phyloP scores from a whole-genome alignment of 2,113 vertebrate genomes.

The Vimba vimba region DNA sequence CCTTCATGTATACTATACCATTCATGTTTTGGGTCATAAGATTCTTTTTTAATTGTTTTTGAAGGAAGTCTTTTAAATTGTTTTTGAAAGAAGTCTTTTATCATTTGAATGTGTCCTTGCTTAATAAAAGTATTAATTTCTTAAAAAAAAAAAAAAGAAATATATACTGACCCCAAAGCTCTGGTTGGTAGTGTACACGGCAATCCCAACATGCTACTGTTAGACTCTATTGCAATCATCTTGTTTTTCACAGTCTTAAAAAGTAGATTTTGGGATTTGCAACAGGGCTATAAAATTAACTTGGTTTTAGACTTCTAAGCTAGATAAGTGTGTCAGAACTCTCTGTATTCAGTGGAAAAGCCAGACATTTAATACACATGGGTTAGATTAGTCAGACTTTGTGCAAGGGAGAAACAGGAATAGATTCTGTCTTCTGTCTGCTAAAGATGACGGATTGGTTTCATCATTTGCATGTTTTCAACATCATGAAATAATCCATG shows the following conservation, averaged over 20 bases:
- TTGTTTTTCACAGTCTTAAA: neutral
- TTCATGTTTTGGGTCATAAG: too few species aligned
- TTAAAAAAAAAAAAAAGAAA: too few species aligned
- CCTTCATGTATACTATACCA: too few species aligned
- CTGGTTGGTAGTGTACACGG: too few species aligned
- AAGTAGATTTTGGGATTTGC: neutral
- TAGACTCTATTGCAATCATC: neutral
- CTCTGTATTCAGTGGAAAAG: neutral
- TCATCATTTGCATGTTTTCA: conserved; percentile 43
- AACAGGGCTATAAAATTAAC: neutral
- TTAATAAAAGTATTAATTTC: neutral
- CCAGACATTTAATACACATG: conserved; percentile 23
- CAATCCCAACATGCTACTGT: too few species aligned
- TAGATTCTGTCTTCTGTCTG: conserved; percentile 6
- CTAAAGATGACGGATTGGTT: conserved; percentile 46
- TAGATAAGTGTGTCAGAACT: conserved; percentile 8
- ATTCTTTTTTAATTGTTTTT: too few species aligned
- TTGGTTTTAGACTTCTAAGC: neutral
- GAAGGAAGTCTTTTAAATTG: too few species aligned
- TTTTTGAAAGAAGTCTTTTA: too few species aligned
- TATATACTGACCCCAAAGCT: too few species aligned
- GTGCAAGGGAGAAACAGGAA: neutral
- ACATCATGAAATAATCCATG: conserved; percentile 53
- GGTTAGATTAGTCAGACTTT: conserved; percentile 20
- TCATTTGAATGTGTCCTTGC: neutral